A percentile compares a stretch with the other conserved stretches of the same genome.
Evolutionary conservation across 2,888 invertebrate species (phyloP).

Genomic region (Incurvaria masculella): DNA sequence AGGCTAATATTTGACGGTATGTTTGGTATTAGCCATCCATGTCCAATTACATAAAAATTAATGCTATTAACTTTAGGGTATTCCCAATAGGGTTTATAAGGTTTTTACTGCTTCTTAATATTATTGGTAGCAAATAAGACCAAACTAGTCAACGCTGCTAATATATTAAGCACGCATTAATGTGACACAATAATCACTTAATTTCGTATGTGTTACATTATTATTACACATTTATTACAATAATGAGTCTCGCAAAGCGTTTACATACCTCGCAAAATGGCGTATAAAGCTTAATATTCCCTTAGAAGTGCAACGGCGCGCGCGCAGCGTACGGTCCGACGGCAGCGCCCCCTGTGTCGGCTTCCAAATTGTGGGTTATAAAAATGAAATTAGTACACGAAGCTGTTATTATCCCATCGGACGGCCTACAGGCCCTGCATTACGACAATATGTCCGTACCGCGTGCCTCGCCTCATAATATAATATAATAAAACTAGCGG

Average conservation of each 20-base stretch:
- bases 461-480: slow-evolving; percentile 41
- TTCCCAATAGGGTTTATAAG: too few species aligned
- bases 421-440: slow-evolving; percentile 55
- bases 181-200: slow-evolving; percentile 51
- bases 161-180: slow-evolving; percentile 22
- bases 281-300: slow-evolving; percentile 56
- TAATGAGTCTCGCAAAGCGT: slow-evolving; percentile 50
- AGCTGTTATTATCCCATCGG: slow-evolving; percentile 58
- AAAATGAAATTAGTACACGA: slow-evolving; percentile 58
- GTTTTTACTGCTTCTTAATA: too few species aligned
- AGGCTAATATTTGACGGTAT: too few species aligned
- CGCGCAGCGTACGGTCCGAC: slow-evolving; percentile 48
- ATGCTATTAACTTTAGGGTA: too few species aligned
- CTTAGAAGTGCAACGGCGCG: slow-evolving; percentile 44
- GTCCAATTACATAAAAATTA: too few species aligned
- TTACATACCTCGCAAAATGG: slow-evolving; percentile 54
- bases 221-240: slow-evolving; percentile 50
- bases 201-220: slow-evolving; percentile 45
- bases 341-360: slow-evolving; percentile 57
- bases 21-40: too few species aligned
- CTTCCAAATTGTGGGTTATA: slow-evolving; percentile 58
- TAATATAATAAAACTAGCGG: too few species aligned
- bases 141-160: neutral
- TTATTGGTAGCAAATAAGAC: too few species aligned
- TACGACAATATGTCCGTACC: slow-evolving; percentile 58